Evolutionary conservation across 2,797 vertebrate species (phyloP).

Genomic region (Malurus splendens): DNA sequence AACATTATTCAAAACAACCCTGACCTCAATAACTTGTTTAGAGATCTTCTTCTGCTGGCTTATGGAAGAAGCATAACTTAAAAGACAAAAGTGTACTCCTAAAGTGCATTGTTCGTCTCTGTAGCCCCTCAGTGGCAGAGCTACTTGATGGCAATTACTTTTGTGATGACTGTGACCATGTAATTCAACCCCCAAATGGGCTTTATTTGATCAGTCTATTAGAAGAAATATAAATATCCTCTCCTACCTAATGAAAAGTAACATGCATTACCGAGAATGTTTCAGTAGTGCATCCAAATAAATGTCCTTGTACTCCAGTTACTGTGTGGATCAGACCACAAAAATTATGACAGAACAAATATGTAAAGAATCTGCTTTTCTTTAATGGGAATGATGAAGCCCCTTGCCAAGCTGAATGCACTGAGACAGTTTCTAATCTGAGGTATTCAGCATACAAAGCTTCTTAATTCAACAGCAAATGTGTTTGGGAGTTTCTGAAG

Average conservation of each 20-base stretch:
- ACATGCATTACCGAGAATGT: constrained; percentile 27
- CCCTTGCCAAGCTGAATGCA: neutral
- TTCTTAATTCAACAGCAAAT: neutral
- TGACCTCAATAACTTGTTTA: constrained; percentile 56
- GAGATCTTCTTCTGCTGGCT: constrained; percentile 39
- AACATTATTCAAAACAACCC: constrained; percentile 56
- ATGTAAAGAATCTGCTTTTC: constrained; percentile 23
- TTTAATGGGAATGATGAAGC: constrained; percentile 44
- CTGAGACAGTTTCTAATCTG: neutral
- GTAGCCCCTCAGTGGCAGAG: constrained; percentile 10
- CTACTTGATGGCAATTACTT: constrained; percentile 59
- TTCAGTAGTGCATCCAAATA: neutral
- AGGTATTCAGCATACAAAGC: neutral
- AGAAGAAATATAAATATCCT: constrained; percentile 39
- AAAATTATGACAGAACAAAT: constrained; percentile 47
- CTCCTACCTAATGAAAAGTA: constrained; percentile 54
- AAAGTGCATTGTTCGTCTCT: constrained; percentile 42
- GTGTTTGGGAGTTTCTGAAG: neutral
- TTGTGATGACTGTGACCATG: constrained; percentile 34
- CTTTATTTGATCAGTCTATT: constrained; percentile 63
- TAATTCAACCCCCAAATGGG: constrained; percentile 59
- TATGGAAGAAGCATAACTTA: constrained; percentile 53
- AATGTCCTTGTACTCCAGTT: constrained; percentile 52
- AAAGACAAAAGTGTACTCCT: constrained; percentile 57
- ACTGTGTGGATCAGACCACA: neutral